Evolutionary conservation across 2,113 vertebrate species (phyloP).

Genomic region (Galemys pyrenaicus): DNA sequence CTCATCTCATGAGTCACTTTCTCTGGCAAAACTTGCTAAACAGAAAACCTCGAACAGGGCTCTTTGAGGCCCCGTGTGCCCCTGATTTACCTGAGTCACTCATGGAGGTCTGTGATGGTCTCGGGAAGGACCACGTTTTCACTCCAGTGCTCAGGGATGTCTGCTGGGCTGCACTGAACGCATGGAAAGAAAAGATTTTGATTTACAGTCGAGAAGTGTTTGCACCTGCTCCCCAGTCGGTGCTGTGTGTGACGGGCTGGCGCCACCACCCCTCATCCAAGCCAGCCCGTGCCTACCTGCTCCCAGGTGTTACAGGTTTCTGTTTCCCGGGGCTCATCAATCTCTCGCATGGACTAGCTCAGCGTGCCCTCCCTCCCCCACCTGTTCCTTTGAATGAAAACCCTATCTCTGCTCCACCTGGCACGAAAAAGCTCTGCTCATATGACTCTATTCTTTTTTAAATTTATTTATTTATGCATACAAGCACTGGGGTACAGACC

Average conservation of each 20-base stretch:
- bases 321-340: background rate
- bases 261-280: background rate
- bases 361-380: background rate
- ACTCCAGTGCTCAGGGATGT: background rate
- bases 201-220: background rate
- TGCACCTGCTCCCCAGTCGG: background rate
- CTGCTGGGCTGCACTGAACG: background rate
- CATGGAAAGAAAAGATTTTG: background rate
- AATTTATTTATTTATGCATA: no score
- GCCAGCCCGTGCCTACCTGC: background rate
- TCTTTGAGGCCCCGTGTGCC: background rate
- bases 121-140: background rate
- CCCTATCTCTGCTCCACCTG: background rate
- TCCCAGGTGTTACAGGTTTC: background rate
- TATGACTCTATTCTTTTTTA: rapidly evolving
- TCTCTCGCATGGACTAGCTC: background rate
- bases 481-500: no score
- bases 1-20: no score
- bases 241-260: background rate
- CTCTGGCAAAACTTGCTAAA: background rate
- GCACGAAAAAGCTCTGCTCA: background rate
- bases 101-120: no score
- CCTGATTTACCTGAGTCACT: background rate
- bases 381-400: background rate
- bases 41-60: background rate